These are phyloP conservation scores for Aleiodes alternator DNA, from an alignment of 2,888 invertebrate species.

Conservation along the genomic window DNA sequence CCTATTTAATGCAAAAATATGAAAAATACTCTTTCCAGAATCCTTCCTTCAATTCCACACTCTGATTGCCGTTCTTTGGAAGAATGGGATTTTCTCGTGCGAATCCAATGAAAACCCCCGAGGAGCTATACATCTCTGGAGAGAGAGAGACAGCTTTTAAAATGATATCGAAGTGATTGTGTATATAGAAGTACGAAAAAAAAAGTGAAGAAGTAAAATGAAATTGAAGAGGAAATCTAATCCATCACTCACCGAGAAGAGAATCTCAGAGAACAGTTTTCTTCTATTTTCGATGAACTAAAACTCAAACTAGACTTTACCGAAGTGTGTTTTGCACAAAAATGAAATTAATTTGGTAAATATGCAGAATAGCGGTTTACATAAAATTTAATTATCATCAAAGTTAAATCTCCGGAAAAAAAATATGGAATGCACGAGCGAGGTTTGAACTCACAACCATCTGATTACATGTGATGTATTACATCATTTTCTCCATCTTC, in stretches of 20 bases:
- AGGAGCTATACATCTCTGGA: neutral
- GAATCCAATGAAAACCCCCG: neutral
- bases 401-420: too few species aligned
- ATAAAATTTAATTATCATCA: too few species aligned
- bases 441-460: too few species aligned
- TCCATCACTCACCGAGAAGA: constrained; percentile 37
- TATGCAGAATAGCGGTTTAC: too few species aligned
- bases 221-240: constrained; percentile 8
- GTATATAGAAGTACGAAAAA: neutral
- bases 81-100: neutral
- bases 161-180: constrained; percentile 4
- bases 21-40: too few species aligned
- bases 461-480: too few species aligned
- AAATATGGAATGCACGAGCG: too few species aligned
- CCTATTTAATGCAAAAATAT: neutral
- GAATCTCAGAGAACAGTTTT: constrained; percentile 12
- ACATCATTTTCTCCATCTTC: too few species aligned
- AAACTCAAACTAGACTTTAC: too few species aligned
- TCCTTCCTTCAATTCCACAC: too few species aligned
- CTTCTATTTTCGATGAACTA: neutral
- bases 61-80: neutral
- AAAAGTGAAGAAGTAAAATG: neutral
- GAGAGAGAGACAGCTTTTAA: constrained; percentile 5
- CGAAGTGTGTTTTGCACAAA: too few species aligned
- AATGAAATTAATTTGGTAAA: too few species aligned